Percentiles rank a stretch among this genome's conserved stretches.
Evolutionary conservation across 2,888 invertebrate genomes (phyloP).

Genomic region (Microctonus brassicae): DNA sequence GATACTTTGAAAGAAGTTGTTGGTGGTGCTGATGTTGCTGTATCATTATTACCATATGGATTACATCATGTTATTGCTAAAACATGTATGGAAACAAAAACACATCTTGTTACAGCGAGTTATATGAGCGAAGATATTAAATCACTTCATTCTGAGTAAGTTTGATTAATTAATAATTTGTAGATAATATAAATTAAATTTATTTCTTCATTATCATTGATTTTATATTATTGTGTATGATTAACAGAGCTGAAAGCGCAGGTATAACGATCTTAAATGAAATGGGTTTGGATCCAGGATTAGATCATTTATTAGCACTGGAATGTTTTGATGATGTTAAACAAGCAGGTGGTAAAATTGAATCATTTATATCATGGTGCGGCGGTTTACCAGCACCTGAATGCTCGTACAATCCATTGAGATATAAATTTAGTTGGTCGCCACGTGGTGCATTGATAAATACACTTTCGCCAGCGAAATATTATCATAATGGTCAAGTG

Average conservation of each 20-base stretch:
- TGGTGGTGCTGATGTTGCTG: conserved; percentile 80
- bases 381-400: conserved; percentile 98
- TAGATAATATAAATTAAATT: neutral
- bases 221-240: neutral
- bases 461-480: conserved; percentile 90
- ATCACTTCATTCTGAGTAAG: conserved; percentile 81
- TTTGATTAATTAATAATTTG: conserved; percentile 8
- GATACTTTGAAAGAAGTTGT: conserved; percentile 81
- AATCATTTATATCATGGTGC: conserved; percentile 96
- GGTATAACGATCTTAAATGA: conserved; percentile 96
- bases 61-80: conserved; percentile 89
- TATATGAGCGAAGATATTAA: conserved; percentile 90
- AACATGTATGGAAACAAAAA: conserved; percentile 86
- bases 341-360: conserved; percentile 89
- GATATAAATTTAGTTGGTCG: conserved; percentile 98
- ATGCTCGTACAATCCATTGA: conserved; percentile 88
- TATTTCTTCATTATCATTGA: neutral
- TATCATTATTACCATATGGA: conserved; percentile 91
- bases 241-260: conserved; percentile 83
- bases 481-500: conserved; percentile 84
- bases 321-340: conserved; percentile 96
- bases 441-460: conserved; percentile 94
- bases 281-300: conserved; percentile 98
- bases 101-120: conserved; percentile 97
- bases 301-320: conserved; percentile 95